Conservation (phyloP, 1,140 invertebrate genomes). For the Lithobius niger region DNA sequence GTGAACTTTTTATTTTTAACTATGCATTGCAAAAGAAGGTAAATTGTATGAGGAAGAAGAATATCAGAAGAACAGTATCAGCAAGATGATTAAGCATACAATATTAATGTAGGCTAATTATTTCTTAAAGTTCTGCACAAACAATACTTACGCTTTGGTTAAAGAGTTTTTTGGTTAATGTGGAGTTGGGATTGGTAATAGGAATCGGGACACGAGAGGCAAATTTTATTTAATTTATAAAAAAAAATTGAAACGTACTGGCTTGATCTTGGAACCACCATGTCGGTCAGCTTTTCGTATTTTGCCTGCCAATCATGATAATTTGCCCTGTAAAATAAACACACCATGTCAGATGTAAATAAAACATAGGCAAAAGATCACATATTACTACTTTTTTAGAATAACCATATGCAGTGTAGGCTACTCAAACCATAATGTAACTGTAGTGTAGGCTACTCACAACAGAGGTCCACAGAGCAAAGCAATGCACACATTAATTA, state of each 20-base stretch:
- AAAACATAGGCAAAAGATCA: neutral
- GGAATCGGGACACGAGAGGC: neutral
- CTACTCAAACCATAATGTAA: too few species aligned
- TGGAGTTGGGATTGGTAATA: neutral
- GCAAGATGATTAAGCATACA: neutral
- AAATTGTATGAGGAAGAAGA: too few species aligned
- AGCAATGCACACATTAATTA: too few species aligned
- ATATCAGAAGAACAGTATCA: too few species aligned
- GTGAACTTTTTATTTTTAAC: too few species aligned
- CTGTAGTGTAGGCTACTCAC: too few species aligned
- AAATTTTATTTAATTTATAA: neutral
- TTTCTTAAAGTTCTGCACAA: too few species aligned
- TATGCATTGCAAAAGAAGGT: too few species aligned
- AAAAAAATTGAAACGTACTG: conserved; percentile 32
- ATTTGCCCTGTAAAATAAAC: conserved; percentile 42
- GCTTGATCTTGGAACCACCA: conserved; percentile 93
- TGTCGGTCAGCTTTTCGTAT: conserved; percentile 91
- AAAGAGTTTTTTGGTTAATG: neutral
- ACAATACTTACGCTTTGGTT: neutral
- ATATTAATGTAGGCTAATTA: neutral
- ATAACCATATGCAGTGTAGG: too few species aligned
- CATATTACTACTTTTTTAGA: too few species aligned
- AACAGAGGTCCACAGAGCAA: neutral
- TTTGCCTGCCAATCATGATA: conserved; percentile 81
- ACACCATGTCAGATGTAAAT: conserved; percentile 13